Base-by-base conservation (phyloP, 2,113 vertebrate genomes). In the Megaleporinus macrocephalus region DNA sequence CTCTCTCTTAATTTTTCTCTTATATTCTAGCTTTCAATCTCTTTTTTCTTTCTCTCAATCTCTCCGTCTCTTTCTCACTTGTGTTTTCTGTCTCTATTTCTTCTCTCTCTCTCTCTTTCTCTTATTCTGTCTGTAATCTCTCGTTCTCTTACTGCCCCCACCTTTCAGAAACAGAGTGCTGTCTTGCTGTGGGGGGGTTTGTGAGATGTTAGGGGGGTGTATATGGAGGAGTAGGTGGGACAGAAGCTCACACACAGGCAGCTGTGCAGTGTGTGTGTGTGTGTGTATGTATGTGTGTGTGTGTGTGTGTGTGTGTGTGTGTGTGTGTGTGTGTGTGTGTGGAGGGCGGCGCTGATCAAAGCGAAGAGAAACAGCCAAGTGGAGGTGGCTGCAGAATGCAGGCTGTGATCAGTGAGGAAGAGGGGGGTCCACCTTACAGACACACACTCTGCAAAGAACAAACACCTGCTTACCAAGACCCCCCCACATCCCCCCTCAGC, bases 221-320 rank as follows among this genome's bases (percentile, higher is more conserved):
- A 91, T 92, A 89, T 87, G 90, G 87, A 44, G 85, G 51, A 16
- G 89, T 92, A 93, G 92, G 89, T 92, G 91, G 92, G 89, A 85
- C 90, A 92, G 88, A 91, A 93, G 89, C 93, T 91, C 93, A 90
- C 92, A 88, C 91, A 91, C 79, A 90, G 91, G 89, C 89, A 89
- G 89, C 92, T 90, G 91, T 51, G 51, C 61, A 57, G 73, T 61
- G 29, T 41, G 51, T 74, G 51, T 33, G 51, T 74, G 51, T 74
- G 72, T 74, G 72, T 74, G 72, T 74, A 51, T 74, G 72, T 73
- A 53, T 59, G 72, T 74, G 72, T 73, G 73, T 59, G 84, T 26
- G 27, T 73, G 27, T 36, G 11, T 62, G 68, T 65, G 55, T 85
- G 80, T 41, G 81, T 53, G 77, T 65, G 69, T 83, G 80, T 83